These are phyloP conservation scores for Bembecia ichneumoniformis DNA, from an alignment of 2,888 invertebrate species.

Conservation along the genomic window DNA sequence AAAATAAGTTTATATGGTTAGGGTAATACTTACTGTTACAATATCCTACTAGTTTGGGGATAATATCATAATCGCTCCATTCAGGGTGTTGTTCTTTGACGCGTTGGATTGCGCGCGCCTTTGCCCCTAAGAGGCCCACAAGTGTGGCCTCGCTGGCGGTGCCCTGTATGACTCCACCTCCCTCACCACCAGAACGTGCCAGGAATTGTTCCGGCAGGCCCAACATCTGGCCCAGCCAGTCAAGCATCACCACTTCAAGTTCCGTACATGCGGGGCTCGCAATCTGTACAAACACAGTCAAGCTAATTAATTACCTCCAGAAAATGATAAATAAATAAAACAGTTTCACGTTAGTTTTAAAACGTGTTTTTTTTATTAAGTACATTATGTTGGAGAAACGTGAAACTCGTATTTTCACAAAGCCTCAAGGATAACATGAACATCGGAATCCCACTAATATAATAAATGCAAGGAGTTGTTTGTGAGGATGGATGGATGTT, in stretches of 20 bases:
- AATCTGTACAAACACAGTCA: slow-evolving; percentile 69
- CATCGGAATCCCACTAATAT: no score
- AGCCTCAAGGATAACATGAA: no score
- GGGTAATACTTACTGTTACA: slow-evolving; percentile 78
- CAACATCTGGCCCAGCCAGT: slow-evolving; percentile 96
- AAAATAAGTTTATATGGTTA: not conserved
- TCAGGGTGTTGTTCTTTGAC: slow-evolving; percentile 81
- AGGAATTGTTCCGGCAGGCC: slow-evolving; percentile 89
- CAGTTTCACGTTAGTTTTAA: no score
- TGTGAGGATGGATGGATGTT: no score
- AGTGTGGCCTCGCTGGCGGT: slow-evolving; percentile 96
- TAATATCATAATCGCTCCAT: slow-evolving; percentile 79
- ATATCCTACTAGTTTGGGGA: slow-evolving; percentile 88
- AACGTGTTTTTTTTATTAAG: no score
- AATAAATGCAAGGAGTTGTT: no score
- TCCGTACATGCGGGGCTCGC: slow-evolving; percentile 97
- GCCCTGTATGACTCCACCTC: slow-evolving; percentile 92
- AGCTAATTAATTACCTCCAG: no score
- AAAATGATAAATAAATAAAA: no score
- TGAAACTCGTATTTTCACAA: no score
- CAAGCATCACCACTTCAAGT: slow-evolving; percentile 93
- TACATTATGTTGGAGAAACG: no score
- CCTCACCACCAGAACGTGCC: slow-evolving; percentile 86
- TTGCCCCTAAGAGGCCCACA: slow-evolving; percentile 92
- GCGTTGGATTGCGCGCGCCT: slow-evolving; percentile 78